These are phyloP conservation scores for Oryzias melastigma DNA, from an alignment of 2,113 vertebrate genomes.

Conservation along the genomic window DNA sequence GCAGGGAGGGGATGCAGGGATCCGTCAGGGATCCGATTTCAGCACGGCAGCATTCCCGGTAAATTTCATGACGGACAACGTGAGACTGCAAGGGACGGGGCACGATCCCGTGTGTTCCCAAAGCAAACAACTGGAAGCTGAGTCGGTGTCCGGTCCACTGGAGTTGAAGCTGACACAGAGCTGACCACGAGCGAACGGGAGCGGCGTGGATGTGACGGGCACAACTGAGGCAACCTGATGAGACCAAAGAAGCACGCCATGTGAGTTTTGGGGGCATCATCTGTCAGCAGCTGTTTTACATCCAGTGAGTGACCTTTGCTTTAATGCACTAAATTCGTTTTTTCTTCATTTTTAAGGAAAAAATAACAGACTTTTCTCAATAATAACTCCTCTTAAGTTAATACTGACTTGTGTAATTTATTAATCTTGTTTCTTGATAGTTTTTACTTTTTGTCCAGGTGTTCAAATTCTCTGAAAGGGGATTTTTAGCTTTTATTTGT, in stretches of 20 bases:
- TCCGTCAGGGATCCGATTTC: constrained; percentile 76
- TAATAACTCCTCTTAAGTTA: too few relatives aligned
- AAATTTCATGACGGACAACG: constrained; percentile 57
- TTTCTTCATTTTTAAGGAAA: neutral
- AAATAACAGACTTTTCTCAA: too few relatives aligned
- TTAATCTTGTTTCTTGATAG: constrained; percentile 47
- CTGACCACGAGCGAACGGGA: constrained; percentile 16
- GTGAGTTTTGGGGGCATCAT: constrained; percentile 47
- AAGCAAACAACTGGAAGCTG: constrained; percentile 54
- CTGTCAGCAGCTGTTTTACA: constrained; percentile 38
- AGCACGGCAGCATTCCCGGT: constrained; percentile 79
- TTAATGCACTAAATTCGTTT: constrained; percentile 13
- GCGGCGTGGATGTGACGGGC: constrained; percentile 30
- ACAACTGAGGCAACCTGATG: constrained; percentile 37
- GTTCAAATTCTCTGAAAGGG: constrained; percentile 26
- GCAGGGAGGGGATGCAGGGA: constrained; percentile 51
- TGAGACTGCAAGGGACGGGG: constrained; percentile 51
- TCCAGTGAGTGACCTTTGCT: constrained; percentile 59
- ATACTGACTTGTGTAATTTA: constrained; percentile 15
- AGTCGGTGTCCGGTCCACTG: constrained; percentile 19
- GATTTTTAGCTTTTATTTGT: constrained; percentile 15
- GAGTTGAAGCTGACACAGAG: constrained; percentile 10
- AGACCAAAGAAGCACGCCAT: constrained; percentile 39
- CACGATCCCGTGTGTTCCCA: constrained; percentile 43
- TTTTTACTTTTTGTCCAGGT: constrained; percentile 27